Evolutionary conservation across 2,113 vertebrate species (phyloP), one percentile per base, ranked within the genome.

Genomic region (Plotosus lineatus): DNA sequence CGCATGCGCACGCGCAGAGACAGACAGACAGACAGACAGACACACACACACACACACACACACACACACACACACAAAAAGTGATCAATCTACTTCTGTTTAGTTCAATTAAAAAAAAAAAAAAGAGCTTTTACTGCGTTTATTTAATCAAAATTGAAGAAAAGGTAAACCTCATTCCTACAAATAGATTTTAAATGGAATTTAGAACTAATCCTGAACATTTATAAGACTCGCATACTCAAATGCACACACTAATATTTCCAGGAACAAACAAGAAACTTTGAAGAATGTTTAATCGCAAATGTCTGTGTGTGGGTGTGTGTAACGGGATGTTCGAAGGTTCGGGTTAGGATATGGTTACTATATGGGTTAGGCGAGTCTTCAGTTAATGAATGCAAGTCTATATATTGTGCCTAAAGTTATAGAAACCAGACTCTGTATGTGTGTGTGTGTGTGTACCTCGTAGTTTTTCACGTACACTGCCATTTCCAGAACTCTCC

Each of bases 401-500:
- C n/a, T n/a, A n/a, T n/a, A n/a, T n/a, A n/a, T n/a, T n/a, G n/a
- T n/a, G n/a, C n/a, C n/a, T n/a, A n/a, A n/a, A n/a, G n/a, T n/a
- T n/a, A n/a, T n/a, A n/a, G n/a, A n/a, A n/a, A n/a, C n/a, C n/a
- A n/a, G n/a, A n/a, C n/a, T 68, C 6, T 19, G 11, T 79, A 21
- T 36, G 51, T 15, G 51, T 10, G 21, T 0, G 2, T 33, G 3
- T 4, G 6, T 5, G 9, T 17, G 6, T 85, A 99, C 97, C 96
- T 94, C 95, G 94, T 11, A 99, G 90, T 86, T 99, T 99, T 86
- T 96, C 95, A 36, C 93, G 91, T 75, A 99, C 95, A 48, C 94
- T 97, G 58, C 96, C 96, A 75, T 98, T 99, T 94, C 97, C 96
- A 72, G 97, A 95, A 83, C 96, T 99, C 86, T 99, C 97, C 84